Evolutionary conservation across 2,113 vertebrate species (phyloP).

Genomic region (Entomyzon cyanotis): DNA sequence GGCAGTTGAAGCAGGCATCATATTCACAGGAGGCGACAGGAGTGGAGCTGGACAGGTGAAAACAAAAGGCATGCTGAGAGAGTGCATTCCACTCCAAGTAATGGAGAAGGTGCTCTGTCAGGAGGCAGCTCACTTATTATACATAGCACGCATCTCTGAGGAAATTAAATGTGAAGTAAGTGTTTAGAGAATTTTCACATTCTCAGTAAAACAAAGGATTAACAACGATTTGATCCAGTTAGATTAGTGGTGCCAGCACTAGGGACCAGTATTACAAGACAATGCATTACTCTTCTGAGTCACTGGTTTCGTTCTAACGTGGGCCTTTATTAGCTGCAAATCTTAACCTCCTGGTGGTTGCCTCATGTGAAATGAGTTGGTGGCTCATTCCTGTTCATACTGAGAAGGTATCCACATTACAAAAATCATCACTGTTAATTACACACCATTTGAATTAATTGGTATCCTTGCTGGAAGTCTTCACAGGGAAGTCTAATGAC

Average conservation of each 20-base stretch:
- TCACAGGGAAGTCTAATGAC: conserved; percentile 2
- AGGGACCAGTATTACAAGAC: conserved; percentile 21
- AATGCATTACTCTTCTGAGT: conserved; percentile 30
- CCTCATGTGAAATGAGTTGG: conserved; percentile 58
- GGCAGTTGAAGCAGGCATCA: not conserved
- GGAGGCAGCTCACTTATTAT: not conserved
- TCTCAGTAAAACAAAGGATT: conserved; percentile 41
- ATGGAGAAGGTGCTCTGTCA: not conserved
- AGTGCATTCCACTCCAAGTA: not conserved
- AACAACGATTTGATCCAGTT: conserved; percentile 38
- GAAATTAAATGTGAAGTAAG: not conserved
- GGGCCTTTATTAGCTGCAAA: conserved; percentile 40
- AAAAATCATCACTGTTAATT: conserved; percentile 57
- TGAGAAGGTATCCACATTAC: conserved; percentile 39
- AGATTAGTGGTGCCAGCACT: conserved; percentile 18
- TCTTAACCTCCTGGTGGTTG: conserved; percentile 32
- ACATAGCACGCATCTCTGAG: not conserved
- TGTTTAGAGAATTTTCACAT: not conserved
- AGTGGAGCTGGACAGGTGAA: not conserved
- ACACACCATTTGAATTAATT: conserved; percentile 56
- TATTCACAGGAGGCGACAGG: accelerated
- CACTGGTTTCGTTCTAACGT: conserved; percentile 31
- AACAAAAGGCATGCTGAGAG: not conserved
- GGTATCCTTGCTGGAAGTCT: conserved; percentile 25
- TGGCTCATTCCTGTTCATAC: conserved; percentile 36